These are phyloP conservation scores for Sycophaga agraensis DNA, from an alignment of 1,140 invertebrate species.

Conservation along the genomic window DNA sequence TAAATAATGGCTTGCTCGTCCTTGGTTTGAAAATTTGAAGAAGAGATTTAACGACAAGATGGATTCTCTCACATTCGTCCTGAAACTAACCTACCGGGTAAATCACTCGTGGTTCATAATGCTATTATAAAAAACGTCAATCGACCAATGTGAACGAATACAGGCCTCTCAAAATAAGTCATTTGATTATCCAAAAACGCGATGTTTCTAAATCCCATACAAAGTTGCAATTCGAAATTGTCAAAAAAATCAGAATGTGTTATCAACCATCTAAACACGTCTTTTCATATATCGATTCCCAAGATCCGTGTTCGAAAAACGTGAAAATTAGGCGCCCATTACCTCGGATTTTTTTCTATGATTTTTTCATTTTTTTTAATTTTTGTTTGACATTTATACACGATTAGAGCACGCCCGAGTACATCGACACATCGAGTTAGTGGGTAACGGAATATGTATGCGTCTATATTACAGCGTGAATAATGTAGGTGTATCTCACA, in stretches of 20 bases:
- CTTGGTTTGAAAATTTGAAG: conserved; percentile 2
- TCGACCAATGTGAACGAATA: neutral
- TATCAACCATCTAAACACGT: conserved; percentile 4
- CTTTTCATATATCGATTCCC: too few species aligned
- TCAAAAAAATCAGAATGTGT: conserved; percentile 1
- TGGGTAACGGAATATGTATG: conserved; percentile 45
- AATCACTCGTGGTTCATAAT: too few species aligned
- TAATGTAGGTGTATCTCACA: conserved; percentile 36
- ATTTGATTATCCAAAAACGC: neutral
- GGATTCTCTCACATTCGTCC: neutral
- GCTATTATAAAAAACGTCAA: too few species aligned
- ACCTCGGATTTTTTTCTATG: too few species aligned
- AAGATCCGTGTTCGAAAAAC: neutral
- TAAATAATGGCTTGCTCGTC: conserved; percentile 3
- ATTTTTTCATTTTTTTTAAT: too few species aligned
- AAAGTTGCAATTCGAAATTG: neutral
- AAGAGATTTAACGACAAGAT: neutral
- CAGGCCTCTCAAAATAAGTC: neutral
- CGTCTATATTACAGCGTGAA: conserved; percentile 50
- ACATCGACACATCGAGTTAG: conserved; percentile 53
- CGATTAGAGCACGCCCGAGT: conserved; percentile 43
- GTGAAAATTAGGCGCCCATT: neutral
- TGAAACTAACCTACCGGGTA: too few species aligned
- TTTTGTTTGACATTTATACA: conserved; percentile 32
- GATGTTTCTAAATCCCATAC: neutral